phyloP scores from a whole-genome alignment of 2,113 vertebrate genomes.

The Tympanuchus pallidicinctus region DNA sequence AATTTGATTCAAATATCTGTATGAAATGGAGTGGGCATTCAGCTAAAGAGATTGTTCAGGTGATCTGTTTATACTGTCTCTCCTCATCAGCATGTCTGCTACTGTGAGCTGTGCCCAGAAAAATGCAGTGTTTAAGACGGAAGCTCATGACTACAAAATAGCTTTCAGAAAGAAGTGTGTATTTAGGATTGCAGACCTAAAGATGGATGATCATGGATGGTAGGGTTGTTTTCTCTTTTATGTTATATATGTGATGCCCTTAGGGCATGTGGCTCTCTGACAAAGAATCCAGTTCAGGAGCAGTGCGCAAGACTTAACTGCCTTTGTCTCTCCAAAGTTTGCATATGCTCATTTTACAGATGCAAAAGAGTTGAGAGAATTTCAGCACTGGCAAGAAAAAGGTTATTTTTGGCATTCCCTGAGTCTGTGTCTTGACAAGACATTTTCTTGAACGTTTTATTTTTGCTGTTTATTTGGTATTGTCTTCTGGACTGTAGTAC shows the following conservation, averaged over 20 bases:
- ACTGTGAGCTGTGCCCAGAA: neutral
- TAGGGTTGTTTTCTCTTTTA: neutral
- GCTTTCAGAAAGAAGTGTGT: neutral
- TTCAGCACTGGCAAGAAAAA: neutral
- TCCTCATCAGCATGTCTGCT: neutral
- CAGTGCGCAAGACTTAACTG: neutral
- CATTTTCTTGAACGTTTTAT: neutral
- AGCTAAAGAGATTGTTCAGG: neutral
- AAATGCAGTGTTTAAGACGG: neutral
- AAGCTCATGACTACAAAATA: neutral
- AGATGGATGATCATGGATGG: neutral
- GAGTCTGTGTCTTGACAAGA: neutral
- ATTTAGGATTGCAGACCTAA: neutral
- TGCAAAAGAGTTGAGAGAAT: neutral
- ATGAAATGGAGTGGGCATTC: neutral
- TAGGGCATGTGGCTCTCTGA: rapidly evolving
- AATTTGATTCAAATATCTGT: neutral
- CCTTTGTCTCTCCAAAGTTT: neutral
- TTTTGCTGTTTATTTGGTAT: neutral
- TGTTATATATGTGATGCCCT: neutral
- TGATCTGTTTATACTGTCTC: neutral
- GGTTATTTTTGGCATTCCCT: neutral
- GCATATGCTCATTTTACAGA: neutral
- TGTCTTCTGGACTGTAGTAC: neutral
- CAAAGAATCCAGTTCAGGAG: neutral